Base-by-base conservation (phyloP, 1,140 invertebrate genomes). In the Hormaphis cornu region DNA sequence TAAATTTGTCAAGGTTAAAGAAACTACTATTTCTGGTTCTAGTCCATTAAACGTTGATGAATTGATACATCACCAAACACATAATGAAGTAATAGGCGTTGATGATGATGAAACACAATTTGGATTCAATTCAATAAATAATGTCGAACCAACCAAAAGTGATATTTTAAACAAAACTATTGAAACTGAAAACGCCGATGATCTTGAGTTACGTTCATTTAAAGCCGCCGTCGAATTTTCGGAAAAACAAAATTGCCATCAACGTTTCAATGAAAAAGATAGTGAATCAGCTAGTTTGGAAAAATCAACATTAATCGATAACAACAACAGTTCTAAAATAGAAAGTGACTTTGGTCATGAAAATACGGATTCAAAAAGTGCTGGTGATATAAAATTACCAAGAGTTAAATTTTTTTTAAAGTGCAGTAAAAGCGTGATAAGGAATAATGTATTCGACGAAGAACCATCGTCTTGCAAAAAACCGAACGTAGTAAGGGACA, bases 391-490 rank as follows among this genome's bases (percentile, higher is more conserved):
- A 35, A 30, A 50, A 66, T 48, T 33, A 30, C 28, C 44, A 24
- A 44, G 14, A 33, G 44, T 66, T n/a, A 66, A 66, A 24, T 66
- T 66, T 22, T 22, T 35, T 8, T 66, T 50, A 3, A 66, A 66
- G 16, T 26, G 44, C 22, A 24, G 6, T 10, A 48, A 24, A 48
- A 66, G 20, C 35, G 24, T 66, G 26, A 24, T 50, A 8, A 48
- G 24, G 22, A 66, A 20, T 22, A 66, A 66, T 20, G 8, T 66
- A 35, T 66, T 66, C 40, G 42, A 66, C 2, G 28, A 22, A 33
- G 42, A 66, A 24, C 1, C 42, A 8, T 5, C 16, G 16, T 16
- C 22, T 22, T 56, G 1, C 14, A 54, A 35, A 54, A 54, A 35
- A 14, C 1, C 16, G 16, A 54, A 33, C n/a, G 10, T 54, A 4